Evolutionary conservation across 1,140 invertebrate species (phyloP).

Genomic region (Drosophila orena): DNA sequence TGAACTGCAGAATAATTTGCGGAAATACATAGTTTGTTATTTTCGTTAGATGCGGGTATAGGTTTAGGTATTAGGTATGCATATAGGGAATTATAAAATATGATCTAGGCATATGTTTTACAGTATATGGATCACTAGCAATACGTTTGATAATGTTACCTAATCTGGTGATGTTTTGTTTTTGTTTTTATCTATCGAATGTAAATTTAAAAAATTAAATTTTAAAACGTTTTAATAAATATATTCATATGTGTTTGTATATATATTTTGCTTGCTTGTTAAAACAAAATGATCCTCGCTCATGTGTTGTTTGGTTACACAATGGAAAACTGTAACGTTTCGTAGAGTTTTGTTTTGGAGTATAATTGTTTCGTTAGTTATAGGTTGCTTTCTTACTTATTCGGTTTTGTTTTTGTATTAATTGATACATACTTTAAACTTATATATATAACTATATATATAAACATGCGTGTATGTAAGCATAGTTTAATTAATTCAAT

Average conservation of each 20-base stretch:
- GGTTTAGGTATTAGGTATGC: constrained; percentile 28
- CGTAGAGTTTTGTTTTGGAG: constrained; percentile 69
- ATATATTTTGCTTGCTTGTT: constrained; percentile 30
- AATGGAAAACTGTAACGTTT: constrained; percentile 73
- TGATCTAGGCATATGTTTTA: constrained; percentile 46
- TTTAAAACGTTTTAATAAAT: constrained; percentile 45
- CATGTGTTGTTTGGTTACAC: constrained; percentile 44
- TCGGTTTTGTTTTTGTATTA: constrained; percentile 42
- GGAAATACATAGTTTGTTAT: constrained; percentile 23
- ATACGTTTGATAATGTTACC: constrained; percentile 39
- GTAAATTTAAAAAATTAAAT: constrained; percentile 42
- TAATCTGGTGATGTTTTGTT: constrained; percentile 15
- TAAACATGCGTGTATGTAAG: constrained; percentile 49
- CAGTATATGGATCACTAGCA: constrained; percentile 47
- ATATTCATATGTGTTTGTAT: constrained; percentile 44
- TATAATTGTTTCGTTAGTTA: constrained; percentile 73
- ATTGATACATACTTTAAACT: constrained; percentile 72
- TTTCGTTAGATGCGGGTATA: constrained; percentile 36
- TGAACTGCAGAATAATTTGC: constrained; percentile 16
- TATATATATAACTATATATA: constrained; percentile 57
- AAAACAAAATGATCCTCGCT: constrained; percentile 46
- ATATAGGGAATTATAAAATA: constrained; percentile 43
- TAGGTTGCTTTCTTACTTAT: constrained; percentile 18
- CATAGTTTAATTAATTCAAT: constrained; percentile 79
- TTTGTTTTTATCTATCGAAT: constrained; percentile 24